Evolutionary conservation across 92 coral and sea anemone genomes (phyloP).

Genomic region (Epizoanthus illoricatus): DNA sequence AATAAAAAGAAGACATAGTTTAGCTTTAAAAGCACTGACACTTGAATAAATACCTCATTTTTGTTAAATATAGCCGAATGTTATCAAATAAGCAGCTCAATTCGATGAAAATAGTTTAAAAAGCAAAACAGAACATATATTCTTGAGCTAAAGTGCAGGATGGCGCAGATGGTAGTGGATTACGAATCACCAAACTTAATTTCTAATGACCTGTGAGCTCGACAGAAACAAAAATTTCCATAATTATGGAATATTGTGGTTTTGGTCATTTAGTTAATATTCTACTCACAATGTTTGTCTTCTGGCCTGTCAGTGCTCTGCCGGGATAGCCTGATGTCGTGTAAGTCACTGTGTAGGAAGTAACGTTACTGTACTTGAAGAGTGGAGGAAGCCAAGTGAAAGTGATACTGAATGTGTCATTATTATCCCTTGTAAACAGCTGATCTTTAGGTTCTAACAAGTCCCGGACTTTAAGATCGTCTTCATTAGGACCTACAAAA

Average conservation of each 20-base stretch:
- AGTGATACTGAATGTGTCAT: neutral
- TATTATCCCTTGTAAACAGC: neutral
- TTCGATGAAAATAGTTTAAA: too few species aligned
- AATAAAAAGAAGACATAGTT: neutral
- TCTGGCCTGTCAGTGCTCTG: neutral
- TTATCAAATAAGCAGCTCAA: too few species aligned
- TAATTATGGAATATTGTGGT: too few species aligned
- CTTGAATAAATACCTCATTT: too few species aligned
- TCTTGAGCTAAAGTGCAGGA: too few species aligned
- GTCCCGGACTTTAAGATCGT: neutral
- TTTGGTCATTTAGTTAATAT: neutral
- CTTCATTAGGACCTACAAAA: slow-evolving; percentile 1
- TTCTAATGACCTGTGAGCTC: too few species aligned
- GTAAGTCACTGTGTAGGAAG: slow-evolving; percentile 19
- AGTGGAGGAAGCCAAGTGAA: slow-evolving; percentile 3
- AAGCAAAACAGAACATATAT: too few species aligned
- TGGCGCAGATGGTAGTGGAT: too few species aligned
- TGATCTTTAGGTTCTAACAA: neutral
- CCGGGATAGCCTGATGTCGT: slow-evolving; percentile 21
- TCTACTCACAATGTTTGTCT: slow-evolving; percentile 15
- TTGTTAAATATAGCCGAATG: too few species aligned
- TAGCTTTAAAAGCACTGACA: too few species aligned
- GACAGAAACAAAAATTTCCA: too few species aligned
- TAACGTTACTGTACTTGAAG: slow-evolving; percentile 36
- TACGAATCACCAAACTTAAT: too few species aligned